These are phyloP conservation scores for Parambassis ranga DNA, from an alignment of 2,797 vertebrate species.

Conservation along the genomic window DNA sequence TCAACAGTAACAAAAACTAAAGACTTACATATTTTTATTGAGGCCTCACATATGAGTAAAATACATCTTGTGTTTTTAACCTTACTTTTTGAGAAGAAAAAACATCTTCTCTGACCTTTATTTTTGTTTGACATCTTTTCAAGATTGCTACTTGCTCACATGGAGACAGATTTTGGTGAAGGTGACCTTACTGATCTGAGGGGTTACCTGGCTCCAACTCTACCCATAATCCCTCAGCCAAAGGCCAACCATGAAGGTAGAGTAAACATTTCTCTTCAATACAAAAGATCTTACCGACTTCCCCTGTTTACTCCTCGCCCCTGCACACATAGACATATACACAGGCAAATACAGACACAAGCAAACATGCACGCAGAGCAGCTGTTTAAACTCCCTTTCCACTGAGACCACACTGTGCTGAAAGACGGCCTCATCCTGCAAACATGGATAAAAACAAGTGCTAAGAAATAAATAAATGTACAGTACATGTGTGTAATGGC, in stretches of 20 bases:
- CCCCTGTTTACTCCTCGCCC: constrained; percentile 41
- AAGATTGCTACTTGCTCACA: not conserved
- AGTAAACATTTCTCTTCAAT: constrained; percentile 54
- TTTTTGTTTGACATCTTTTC: not conserved
- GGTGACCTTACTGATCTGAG: constrained; percentile 36
- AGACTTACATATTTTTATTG: too few relatives aligned
- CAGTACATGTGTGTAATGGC: not conserved
- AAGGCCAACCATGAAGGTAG: constrained; percentile 54
- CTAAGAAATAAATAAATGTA: constrained; percentile 23
- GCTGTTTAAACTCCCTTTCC: constrained; percentile 70
- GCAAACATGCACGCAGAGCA: constrained; percentile 60
- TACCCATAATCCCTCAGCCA: constrained; percentile 37
- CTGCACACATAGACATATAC: not conserved
- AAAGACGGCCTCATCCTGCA: constrained; percentile 28
- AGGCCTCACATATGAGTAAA: too few relatives aligned
- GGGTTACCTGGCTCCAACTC: constrained; percentile 45
- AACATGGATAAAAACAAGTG: constrained; percentile 25
- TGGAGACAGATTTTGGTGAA: not conserved
- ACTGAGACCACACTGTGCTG: constrained; percentile 18
- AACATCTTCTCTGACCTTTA: not conserved
- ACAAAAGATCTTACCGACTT: constrained; percentile 70
- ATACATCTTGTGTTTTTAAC: too few relatives aligned
- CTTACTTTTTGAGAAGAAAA: not conserved
- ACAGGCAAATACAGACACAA: constrained; percentile 25
- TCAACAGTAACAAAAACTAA: too few relatives aligned